Base-by-base conservation (phyloP, 2,113 vertebrate genomes). In the Lucifuga dentata region DNA sequence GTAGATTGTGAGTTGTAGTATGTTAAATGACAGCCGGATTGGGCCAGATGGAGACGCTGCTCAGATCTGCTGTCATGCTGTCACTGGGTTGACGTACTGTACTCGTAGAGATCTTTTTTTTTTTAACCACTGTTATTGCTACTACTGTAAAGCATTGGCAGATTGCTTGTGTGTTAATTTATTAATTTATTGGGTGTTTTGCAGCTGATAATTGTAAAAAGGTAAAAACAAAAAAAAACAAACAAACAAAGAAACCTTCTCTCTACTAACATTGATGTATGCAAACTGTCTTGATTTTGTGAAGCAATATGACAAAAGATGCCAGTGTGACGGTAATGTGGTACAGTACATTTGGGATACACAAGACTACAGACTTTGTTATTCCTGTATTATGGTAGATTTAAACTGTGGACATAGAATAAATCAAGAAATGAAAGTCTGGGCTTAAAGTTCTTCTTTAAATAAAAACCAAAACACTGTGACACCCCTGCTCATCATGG, bases 121-220 rank as follows among this genome's bases (percentile, higher is more conserved):
- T 79, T 84, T 82, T 68, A 89, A 88, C 83, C 86, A 85, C 88
- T 92, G 80, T 86, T 88, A 84, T 88, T 90, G 86, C 89, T 90
- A 88, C 89, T 92, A 88, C 89, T 94, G 91, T 91, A 90, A 89
- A 93, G 86, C 91, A 94, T 95, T 94, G 93, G 91, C 95, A 90
- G 92, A 93, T 94, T 93, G 93, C 93, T 95, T 94, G 94, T 96
- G 92, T 93, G 91, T 94, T 98, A 97, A 99, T 93, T 98, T 98
- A 98, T 97, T 98, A 97, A 99, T 98, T 98, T 98, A 98, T 98
- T 96, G 91, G 83, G 77, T 87, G 92, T 93, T 76, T 89, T 89
- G 86, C 86, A 89, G 89, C 90, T 84, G 35, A 85, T 89, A 80
- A 69, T 72, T 87, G 81, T 89, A 77, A 61, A 75, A 79, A 88